Evolutionary conservation across 2,113 vertebrate species (phyloP).

Genomic region (Indicator maculatus): DNA sequence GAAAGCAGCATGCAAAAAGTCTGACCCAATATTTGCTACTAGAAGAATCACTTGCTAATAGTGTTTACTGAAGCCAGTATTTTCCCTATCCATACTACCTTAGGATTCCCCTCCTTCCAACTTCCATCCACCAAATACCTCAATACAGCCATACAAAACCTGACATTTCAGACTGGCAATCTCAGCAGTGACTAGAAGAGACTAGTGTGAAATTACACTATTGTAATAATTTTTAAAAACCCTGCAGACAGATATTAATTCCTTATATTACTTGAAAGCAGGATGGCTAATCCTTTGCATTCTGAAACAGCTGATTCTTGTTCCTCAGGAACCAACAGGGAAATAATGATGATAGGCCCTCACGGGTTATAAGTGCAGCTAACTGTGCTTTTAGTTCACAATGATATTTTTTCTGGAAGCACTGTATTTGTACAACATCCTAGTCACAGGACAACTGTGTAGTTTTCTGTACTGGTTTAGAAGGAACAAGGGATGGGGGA

Average conservation of each 20-base stretch:
- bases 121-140: not conserved
- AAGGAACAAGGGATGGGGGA: no score
- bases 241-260: not conserved
- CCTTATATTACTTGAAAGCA: not conserved
- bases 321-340: not conserved
- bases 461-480: not conserved
- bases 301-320: not conserved
- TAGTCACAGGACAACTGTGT: not conserved
- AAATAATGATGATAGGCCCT: not conserved
- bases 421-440: not conserved
- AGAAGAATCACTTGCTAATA: not conserved
- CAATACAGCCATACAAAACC: not conserved
- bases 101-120: not conserved
- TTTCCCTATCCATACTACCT: accelerated
- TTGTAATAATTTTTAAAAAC: not conserved
- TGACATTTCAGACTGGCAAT: not conserved
- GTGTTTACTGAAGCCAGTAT: not conserved
- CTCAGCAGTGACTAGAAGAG: not conserved
- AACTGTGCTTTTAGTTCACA: not conserved
- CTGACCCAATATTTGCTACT: not conserved
- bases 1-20: not conserved
- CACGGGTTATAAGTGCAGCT: not conserved
- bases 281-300: not conserved
- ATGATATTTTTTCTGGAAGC: not conserved
- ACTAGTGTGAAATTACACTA: not conserved